Percentiles rank a stretch among this genome's conserved stretches.
phyloP scores from a whole-genome alignment of 2,888 invertebrate genomes.

The Ashinkailepas kermadecensis region DNA sequence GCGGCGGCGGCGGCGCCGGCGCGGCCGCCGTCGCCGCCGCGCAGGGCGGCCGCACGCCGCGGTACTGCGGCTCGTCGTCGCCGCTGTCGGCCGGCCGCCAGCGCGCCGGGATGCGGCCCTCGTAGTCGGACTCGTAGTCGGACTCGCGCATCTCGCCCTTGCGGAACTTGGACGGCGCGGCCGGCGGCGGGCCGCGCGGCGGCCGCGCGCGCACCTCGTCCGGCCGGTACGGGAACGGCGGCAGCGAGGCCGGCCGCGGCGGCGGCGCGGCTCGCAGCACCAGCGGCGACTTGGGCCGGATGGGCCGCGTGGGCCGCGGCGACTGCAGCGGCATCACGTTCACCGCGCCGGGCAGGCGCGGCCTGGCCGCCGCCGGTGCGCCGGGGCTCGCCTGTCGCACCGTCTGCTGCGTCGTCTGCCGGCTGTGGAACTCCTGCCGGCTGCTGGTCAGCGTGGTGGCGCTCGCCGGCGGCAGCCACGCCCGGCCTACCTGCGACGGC shows the following conservation, averaged over 20 bases:
- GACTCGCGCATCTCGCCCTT: slow-evolving; percentile 59
- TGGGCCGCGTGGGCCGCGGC: not conserved
- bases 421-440: slow-evolving; percentile 4
- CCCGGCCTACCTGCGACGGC: slow-evolving; percentile 47
- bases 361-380: not conserved
- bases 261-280: slow-evolving; percentile 11
- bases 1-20: slow-evolving; percentile 39
- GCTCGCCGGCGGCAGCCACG: slow-evolving; percentile 42
- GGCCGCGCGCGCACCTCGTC: slow-evolving; percentile 42
- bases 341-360: not conserved
- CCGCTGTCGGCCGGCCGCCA: slow-evolving; percentile 58
- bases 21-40: slow-evolving; percentile 46
- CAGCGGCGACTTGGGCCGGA: slow-evolving; percentile 18
- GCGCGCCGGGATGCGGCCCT: slow-evolving; percentile 48
- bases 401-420: not conserved
- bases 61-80: slow-evolving; percentile 51
- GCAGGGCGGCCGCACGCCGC: slow-evolving; percentile 47
- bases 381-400: not conserved
- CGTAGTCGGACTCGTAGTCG: slow-evolving; percentile 65
- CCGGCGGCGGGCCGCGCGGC: slow-evolving; percentile 46
- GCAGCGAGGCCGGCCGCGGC: slow-evolving; percentile 39
- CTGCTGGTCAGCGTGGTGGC: not conserved
- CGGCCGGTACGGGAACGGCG: slow-evolving; percentile 47
- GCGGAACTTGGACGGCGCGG: slow-evolving; percentile 58
- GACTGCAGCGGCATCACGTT: slow-evolving; percentile 17